A percentile compares a stretch with the other conserved stretches of the same genome.
Evolutionary conservation across 2,888 invertebrate genomes (phyloP).

Genomic region (Ametastegia equiseti): DNA sequence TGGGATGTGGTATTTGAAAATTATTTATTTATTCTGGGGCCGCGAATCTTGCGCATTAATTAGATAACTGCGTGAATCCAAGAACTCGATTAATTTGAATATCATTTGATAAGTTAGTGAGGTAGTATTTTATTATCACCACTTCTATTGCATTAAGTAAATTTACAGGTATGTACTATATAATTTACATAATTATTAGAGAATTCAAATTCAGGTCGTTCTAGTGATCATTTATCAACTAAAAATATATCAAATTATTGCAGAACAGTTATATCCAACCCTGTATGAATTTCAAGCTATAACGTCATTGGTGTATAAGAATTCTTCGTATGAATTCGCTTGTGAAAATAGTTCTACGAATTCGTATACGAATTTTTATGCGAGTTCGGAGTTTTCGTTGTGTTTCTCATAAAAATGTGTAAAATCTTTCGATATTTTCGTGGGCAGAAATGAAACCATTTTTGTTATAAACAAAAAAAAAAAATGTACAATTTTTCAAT

Average conservation of each 20-base stretch:
- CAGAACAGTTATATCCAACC: neutral
- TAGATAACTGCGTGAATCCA: neutral
- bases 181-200: neutral
- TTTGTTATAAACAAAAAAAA: too few relatives aligned
- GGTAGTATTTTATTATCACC: neutral
- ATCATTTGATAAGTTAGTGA: neutral
- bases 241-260: neutral
- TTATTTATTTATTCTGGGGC: neutral
- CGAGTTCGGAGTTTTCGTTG: too few relatives aligned
- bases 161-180: neutral
- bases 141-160: neutral
- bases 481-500: too few relatives aligned
- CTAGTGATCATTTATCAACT: neutral
- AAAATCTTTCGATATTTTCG: too few relatives aligned
- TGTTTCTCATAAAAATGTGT: too few relatives aligned
- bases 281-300: too few relatives aligned
- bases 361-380: too few relatives aligned
- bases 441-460: too few relatives aligned
- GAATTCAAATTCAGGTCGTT: neutral
- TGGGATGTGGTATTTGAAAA: neutral
- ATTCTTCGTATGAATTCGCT: too few relatives aligned
- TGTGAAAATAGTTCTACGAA: too few relatives aligned
- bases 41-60: neutral
- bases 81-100: neutral
- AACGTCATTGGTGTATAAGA: too few relatives aligned